Base-by-base conservation (phyloP, 1,140 invertebrate genomes). In the Drosophila tristis region DNA sequence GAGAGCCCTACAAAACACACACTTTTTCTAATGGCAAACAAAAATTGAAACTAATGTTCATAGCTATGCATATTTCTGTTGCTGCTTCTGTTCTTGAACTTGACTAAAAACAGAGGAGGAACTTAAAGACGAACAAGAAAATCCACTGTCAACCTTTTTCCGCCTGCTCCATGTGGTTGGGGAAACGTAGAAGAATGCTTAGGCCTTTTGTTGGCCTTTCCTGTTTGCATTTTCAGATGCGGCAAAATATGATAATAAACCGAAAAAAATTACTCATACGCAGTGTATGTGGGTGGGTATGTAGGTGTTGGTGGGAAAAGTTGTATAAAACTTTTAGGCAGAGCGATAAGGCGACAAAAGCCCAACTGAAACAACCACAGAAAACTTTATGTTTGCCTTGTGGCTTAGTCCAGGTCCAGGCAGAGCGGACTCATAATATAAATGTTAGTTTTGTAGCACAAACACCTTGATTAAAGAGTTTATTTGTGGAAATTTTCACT, bases 221-320 rank as follows among this genome's bases (percentile, higher is more conserved):
- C 73, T 43, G 71, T 53, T 66, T 47, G 23, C 16, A 48, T 20
- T 51, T 68, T n/a, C 5, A 15, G n/a, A n/a, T 25, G 7, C 8
- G 35, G 11, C 42, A 54, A 70, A 86, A 86, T 77, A 76, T 80
- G 59, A 74, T 70, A 79, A 86, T 74, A 79, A 86, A 66, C 65
- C 54, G 42, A 57, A 7, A 75, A 74, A 81, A 87, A 86, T 86
- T 86, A 74, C 60, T 68, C 51, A 81, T 77, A 78, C 63, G 70
- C 70, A 48, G 62, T 20, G 62, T 66, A 16, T 31, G 29, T 31
- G 7, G 7, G 7, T 31, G 6, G 5, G 31, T 9, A 0, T 11
- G 11, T 4, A 5, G 11, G 3, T 39, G 35, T 39, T 39, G 65
- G 65, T 56, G 15, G 29, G 35, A 20, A 54, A 78, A 86, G 70